Percentiles rank a stretch among this genome's conserved stretches.
Evolutionary conservation across 2,888 invertebrate genomes (phyloP).

Genomic region (Netelia virgata): DNA sequence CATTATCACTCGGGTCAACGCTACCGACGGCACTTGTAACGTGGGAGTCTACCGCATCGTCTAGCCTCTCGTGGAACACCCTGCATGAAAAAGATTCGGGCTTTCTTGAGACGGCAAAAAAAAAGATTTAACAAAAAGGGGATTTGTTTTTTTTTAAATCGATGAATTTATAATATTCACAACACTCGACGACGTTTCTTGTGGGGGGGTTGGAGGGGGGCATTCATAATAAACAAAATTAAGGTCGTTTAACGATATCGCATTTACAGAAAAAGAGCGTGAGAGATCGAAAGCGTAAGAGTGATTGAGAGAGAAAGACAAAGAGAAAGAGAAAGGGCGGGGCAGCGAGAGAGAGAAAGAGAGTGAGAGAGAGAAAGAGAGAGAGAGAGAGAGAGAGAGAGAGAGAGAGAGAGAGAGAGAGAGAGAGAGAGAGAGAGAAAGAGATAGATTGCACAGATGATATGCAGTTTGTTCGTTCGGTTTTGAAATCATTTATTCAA

Average conservation of each 20-base stretch:
- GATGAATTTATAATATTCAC: conserved; percentile 50
- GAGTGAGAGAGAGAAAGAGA: conserved; percentile 60
- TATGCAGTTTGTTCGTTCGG: conserved; percentile 69
- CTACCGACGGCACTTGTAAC: conserved; percentile 67
- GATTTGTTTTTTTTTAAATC: conserved; percentile 42
- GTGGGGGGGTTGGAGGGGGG: conserved; percentile 36
- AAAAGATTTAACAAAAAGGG: conserved; percentile 41
- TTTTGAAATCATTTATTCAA: conserved; percentile 75
- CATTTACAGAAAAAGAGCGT: conserved; percentile 1
- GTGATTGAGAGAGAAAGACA: not conserved
- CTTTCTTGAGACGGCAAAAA: conserved; percentile 60
- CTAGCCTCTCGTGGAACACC: conserved; percentile 77
- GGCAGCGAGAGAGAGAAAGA: conserved; percentile 65
- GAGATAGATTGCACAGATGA: conserved; percentile 68
- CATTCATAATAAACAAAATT: not conserved
- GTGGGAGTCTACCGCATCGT: conserved; percentile 66
- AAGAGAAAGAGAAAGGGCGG: not conserved
- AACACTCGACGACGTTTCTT: conserved; percentile 67
- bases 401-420: not conserved
- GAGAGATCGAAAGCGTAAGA: conserved; percentile 71
- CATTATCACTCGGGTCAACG: conserved; percentile 64
- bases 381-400: not conserved
- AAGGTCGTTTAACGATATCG: conserved; percentile 1
- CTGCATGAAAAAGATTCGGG: conserved; percentile 73
- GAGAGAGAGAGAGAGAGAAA: conserved; percentile 65